phyloP scores from a whole-genome alignment of 1,140 invertebrate genomes.

The Galleria mellonella region DNA sequence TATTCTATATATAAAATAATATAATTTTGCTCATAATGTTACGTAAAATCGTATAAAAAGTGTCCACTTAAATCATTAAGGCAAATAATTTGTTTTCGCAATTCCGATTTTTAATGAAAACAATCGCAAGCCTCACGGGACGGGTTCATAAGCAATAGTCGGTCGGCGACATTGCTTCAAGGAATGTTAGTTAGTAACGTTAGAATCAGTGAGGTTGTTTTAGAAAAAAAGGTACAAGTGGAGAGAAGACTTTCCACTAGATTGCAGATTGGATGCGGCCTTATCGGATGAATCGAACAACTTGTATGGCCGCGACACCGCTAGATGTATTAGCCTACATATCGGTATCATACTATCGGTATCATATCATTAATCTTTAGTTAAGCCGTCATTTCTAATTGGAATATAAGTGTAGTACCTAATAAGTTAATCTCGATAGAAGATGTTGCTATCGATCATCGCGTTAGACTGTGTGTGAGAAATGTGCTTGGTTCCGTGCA shows the following conservation, averaged over 20 bases:
- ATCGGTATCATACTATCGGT: conserved; percentile 32
- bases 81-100: too few species aligned
- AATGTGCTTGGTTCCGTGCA: too few species aligned
- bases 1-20: too few species aligned
- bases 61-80: too few species aligned
- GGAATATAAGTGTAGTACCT: conserved; percentile 27
- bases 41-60: too few species aligned
- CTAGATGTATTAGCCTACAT: conserved; percentile 42
- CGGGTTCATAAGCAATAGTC: not conserved
- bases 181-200: not conserved
- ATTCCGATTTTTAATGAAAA: not conserved
- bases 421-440: too few species aligned
- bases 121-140: not conserved
- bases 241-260: conserved; percentile 18
- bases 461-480: too few species aligned
- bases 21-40: too few species aligned
- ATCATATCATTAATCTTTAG: conserved; percentile 47
- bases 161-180: not conserved
- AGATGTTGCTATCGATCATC: too few species aligned
- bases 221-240: conserved; percentile 23
- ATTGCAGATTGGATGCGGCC: conserved; percentile 41
- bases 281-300: conserved; percentile 38
- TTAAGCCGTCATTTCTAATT: conserved; percentile 53
- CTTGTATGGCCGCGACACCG: conserved; percentile 18
- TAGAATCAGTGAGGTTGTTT: conserved; percentile 7